Evolutionary conservation across 2,888 invertebrate species (phyloP).

Genomic region (Trachelus tabidus): DNA sequence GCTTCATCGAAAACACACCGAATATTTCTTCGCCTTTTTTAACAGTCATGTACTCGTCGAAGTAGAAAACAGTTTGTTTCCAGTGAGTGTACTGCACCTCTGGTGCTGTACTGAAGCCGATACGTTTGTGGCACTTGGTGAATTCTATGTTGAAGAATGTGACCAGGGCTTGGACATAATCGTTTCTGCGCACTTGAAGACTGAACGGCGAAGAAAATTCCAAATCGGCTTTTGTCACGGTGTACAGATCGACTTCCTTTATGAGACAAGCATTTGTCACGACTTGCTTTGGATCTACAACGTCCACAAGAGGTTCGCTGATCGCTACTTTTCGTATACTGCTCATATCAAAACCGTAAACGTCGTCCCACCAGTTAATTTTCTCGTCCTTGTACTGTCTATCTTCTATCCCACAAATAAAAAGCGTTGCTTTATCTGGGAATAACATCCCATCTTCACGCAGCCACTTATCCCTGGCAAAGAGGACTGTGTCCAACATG

Average conservation of each 20-base stretch:
- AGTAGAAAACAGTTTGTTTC: slow-evolving; percentile 99
- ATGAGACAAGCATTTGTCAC: slow-evolving; percentile 95
- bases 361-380: slow-evolving; percentile 99
- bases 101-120: slow-evolving; percentile 98
- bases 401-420: slow-evolving; percentile 94
- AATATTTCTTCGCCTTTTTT: slow-evolving; percentile 94
- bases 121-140: slow-evolving; percentile 98
- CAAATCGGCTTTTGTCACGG: slow-evolving; percentile 94
- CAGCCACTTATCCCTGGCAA: slow-evolving; percentile 98
- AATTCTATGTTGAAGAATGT: slow-evolving; percentile 99
- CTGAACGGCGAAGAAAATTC: slow-evolving; percentile 91
- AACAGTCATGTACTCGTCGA: slow-evolving; percentile 96
- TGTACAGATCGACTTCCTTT: slow-evolving; percentile 98
- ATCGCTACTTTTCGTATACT: slow-evolving; percentile 98
- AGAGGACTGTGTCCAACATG: slow-evolving; percentile 99
- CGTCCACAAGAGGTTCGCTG: slow-evolving; percentile 97
- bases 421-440: slow-evolving; percentile 93
- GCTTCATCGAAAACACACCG: slow-evolving; percentile 93
- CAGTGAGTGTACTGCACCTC: slow-evolving; percentile 99
- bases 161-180: slow-evolving; percentile 97
- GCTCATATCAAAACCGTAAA: slow-evolving; percentile 99
- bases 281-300: slow-evolving; percentile 98
- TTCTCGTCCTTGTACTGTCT: slow-evolving; percentile 99
- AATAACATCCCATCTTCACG: slow-evolving; percentile 92
- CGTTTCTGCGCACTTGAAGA: slow-evolving; percentile 87